phyloP scores from a whole-genome alignment of 1,140 invertebrate species.

The Drosophila orosa region DNA sequence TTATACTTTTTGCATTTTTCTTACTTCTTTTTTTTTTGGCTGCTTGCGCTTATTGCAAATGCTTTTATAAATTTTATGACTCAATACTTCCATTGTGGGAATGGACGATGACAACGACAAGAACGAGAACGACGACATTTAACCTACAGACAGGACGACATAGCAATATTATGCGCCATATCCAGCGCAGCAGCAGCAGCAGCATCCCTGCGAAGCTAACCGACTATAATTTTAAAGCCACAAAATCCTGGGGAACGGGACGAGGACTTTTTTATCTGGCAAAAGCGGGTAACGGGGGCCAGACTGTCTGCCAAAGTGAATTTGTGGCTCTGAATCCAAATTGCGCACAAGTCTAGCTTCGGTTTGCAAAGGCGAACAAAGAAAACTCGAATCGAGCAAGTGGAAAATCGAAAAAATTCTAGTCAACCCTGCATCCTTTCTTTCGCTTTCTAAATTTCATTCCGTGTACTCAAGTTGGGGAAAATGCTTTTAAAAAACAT shows the following conservation, averaged over 20 bases:
- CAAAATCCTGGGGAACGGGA: slow-evolving; percentile 42
- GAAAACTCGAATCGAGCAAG: slow-evolving; percentile 56
- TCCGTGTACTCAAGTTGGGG: neutral
- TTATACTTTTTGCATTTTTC: neutral
- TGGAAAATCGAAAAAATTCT: slow-evolving; percentile 64
- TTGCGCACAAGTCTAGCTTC: slow-evolving; percentile 68
- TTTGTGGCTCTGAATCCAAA: slow-evolving; percentile 67
- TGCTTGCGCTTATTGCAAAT: slow-evolving; percentile 73
- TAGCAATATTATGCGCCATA: slow-evolving; percentile 58
- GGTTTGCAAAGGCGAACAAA: slow-evolving; percentile 46
- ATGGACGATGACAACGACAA: slow-evolving; percentile 43
- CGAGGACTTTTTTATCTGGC: slow-evolving; percentile 17
- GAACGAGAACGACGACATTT: slow-evolving; percentile 61
- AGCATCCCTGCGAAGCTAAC: slow-evolving; percentile 57
- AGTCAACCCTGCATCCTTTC: slow-evolving; percentile 9
- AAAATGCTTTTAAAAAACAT: neutral
- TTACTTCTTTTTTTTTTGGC: slow-evolving; percentile 30
- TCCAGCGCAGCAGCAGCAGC: slow-evolving; percentile 35
- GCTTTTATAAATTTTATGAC: slow-evolving; percentile 81
- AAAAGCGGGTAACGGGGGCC: neutral
- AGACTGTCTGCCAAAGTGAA: slow-evolving; percentile 50
- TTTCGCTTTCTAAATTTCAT: neutral
- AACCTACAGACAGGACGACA: slow-evolving; percentile 60
- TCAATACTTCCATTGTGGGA: slow-evolving; percentile 67
- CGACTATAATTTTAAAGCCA: slow-evolving; percentile 79